Evolutionary conservation across 2,888 invertebrate genomes (phyloP), one percentile per base, ranked within the genome.

Genomic region (Pardosa pseudoannulata): DNA sequence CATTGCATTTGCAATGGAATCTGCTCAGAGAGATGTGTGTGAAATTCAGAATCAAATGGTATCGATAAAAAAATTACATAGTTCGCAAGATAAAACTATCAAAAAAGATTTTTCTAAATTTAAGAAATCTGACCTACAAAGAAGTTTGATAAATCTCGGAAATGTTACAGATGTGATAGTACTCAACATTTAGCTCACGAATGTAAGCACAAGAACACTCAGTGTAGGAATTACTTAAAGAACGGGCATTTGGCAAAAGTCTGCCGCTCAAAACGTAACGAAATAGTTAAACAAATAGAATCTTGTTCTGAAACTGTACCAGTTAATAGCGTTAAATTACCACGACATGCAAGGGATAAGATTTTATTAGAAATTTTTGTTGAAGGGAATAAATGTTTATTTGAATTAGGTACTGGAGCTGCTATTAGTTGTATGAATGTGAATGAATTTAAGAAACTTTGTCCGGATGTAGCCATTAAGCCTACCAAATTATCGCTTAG

Each of bases 161-260:
- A 75, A 75, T 75, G 65, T 75, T 75, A 75, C 75, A 75, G 75
- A 75, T 75, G 75, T 75, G 75, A 75, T 75, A 75, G 65, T 75
- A 75, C 75, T 75, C 75, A 75, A 75, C 75, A 75, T 75, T 75
- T 75, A 75, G 75, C 75, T 75, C 65, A 75, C 41, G 75, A 75
- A 75, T 75, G 75, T 75, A 75, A 75, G 75, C 75, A 75, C 75
- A 75, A 75, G 75, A 75, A 75, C 64, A 65, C 75, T 65, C 75
- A 75, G 75, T 75, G 75, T 75, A 65, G 75, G 75, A 64, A 75
- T 75, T 75, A 65, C 75, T 75, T 75, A 75, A 75, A 75, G 75
- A 75, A 75, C 75, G 75, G 75, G 65, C 75, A 75, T 75, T 75
- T 75, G 75, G 75, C 75, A 75, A 75, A 75, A 75, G 75, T 75